Base-by-base conservation (phyloP, 2,113 vertebrate species). In the Tenrec ecaudatus region DNA sequence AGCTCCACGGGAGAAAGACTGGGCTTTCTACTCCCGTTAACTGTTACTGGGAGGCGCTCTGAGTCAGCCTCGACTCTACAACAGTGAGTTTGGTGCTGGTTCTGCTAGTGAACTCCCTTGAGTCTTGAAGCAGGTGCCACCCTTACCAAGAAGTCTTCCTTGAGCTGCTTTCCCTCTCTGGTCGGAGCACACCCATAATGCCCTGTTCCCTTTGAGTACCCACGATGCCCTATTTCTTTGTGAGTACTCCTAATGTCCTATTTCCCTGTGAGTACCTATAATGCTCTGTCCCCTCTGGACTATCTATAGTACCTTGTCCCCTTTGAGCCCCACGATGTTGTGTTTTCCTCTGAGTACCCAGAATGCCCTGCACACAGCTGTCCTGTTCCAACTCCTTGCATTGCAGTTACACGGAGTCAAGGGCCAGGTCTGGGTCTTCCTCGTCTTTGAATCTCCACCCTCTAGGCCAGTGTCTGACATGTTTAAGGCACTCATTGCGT, bases 361-460 rank as follows among this genome's bases (percentile, higher is more conserved):
- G 9, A 17, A 25, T 3, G 43, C 8, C 60, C 31, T 17, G 43
- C 3, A 40, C 43, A 15, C 0, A n/a, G 20, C 22, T 20, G 11
- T 6, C 0, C 3, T 19, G 6, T 0, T 10, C 12, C 3, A 11
- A 2, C 10, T 47, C 79, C 31, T 8, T 76, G 1, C 2, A 22
- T 66, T 27, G 29, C 82, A 47, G 66, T 15, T 17, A 6, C 15
- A 47, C 29, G 17, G 38, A 83, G 71, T 60, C 68, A 27, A n/a
- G 23, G 33, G 36, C 81, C n/a, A 43, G 86, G 22, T 71, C 47
- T 57, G 88, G 91, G 29, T 75, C 53, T 19, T 16, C 17, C 0
- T 62, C 14, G 9, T 58, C 62, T 82, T 87, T 75, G 43, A 66
- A 53, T 36, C 84, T 53, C 17, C 33, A 69, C 43, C 36, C 76